Conservation (phyloP, 2,888 invertebrate species). For the Xanthia togata region DNA sequence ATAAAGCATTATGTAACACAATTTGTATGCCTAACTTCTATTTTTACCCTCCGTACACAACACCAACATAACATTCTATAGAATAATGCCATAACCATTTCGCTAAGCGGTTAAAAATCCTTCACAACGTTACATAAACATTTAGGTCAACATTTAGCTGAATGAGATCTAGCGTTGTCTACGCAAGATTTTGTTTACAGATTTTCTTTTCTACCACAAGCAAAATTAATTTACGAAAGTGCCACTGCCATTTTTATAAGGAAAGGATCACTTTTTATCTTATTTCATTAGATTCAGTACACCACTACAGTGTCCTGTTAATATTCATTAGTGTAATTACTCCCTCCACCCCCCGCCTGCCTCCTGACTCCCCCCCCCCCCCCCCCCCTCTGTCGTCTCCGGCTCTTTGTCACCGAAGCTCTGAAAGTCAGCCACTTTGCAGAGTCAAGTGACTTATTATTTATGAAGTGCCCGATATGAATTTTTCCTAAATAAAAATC, state of each 20-base stretch:
- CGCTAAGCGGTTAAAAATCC: conserved; percentile 46
- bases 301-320: conserved; percentile 71
- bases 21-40: not conserved
- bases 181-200: conserved; percentile 44
- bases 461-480: conserved; percentile 74
- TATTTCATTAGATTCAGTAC: conserved; percentile 61
- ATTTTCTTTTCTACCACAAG: conserved; percentile 44
- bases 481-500: conserved; percentile 70
- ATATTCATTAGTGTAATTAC: conserved; percentile 81
- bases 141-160: conserved; percentile 41
- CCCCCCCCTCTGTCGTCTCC: conserved; percentile 12
- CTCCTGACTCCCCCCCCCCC: conserved; percentile 21
- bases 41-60: not conserved
- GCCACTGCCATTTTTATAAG: conserved; percentile 51
- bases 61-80: conserved; percentile 23
- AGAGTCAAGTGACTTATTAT: conserved; percentile 72
- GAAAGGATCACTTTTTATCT: conserved; percentile 60
- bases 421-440: conserved; percentile 68
- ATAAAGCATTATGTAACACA: not conserved
- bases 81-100: conserved; percentile 48
- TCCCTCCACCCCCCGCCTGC: conserved; percentile 36
- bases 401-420: conserved; percentile 57
- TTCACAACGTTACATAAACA: conserved; percentile 34
- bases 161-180: conserved; percentile 42
- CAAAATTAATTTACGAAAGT: conserved; percentile 58